Evolutionary conservation across 2,888 invertebrate genomes (phyloP), one percentile per base, ranked within the genome.

Genomic region (Apamea anceps): DNA sequence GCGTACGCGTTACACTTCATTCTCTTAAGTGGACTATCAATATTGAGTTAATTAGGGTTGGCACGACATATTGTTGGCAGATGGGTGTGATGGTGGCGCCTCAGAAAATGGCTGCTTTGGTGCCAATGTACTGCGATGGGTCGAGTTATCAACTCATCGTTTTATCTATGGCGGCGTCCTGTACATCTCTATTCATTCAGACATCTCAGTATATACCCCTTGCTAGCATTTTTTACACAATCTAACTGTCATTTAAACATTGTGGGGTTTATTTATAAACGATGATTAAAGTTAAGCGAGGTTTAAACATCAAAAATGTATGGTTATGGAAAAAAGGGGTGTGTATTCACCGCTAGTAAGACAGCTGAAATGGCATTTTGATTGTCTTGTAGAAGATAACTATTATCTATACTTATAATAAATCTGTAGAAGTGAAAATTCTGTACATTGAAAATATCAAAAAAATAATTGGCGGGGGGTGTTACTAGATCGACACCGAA

Each of bases 11-110:
- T 81, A 57, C 80, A 85, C 71, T 85, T 76, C 45, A 85, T 81
- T 66, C 13, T 81, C 25, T 12, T 77, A 85, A 85, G 82, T 81
- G 82, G 32, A 42, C 72, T 37, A 85, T 85, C 75, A 85, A 81
- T 88, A 85, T 66, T n/a, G 37, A 51, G 51, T 1, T 70, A 66
- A 63, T 71, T 71, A 80, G 65, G 70, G 88, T 21, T 84, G 71
- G 12, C 71, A 63, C 18, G 21, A 28, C 45, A 28, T 25, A 18
- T 21, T 75, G 48, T n/a, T 72, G 37, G 45, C 12, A 25, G 21
- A 18, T 28, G 5, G 10, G 37, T 25, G 12, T 28, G 54, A 18
- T 25, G 25, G 57, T 67, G 77, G 60, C 67, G 66, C 42, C 60
- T 7, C n/a, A 21, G 21, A 66, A 2, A 13, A 48, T 48, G 1